These are phyloP conservation scores for Blomia tropicalis DNA, from an alignment of 2,888 invertebrate species.

Conservation along the genomic window DNA sequence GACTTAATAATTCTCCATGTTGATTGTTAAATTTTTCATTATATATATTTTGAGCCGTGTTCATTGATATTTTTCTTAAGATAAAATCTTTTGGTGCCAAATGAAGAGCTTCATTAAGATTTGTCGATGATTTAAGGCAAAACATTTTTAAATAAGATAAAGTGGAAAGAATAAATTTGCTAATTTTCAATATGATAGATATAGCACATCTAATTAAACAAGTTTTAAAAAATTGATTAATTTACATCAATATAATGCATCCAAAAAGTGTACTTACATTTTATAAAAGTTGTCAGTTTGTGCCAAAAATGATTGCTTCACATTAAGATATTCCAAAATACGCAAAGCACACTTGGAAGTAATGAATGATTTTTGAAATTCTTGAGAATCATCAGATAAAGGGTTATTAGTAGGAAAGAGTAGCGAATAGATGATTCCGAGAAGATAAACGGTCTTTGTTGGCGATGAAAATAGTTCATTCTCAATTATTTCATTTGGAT, in stretches of 20 bases:
- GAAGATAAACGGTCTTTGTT: constrained; percentile 53
- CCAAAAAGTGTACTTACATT: constrained; percentile 36
- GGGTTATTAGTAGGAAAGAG: constrained; percentile 67
- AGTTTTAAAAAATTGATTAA: constrained; percentile 18
- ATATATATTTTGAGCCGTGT: background rate
- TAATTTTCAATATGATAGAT: constrained; percentile 66
- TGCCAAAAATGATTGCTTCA: constrained; percentile 40
- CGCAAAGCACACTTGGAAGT: constrained; percentile 50
- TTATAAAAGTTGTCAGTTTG: constrained; percentile 59
- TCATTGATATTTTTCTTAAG: background rate
- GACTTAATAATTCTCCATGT: background rate
- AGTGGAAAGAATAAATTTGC: constrained; percentile 71
- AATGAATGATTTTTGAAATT: constrained; percentile 53
- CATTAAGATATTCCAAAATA: constrained; percentile 35
- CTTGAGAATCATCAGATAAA: constrained; percentile 50
- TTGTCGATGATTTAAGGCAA: background rate
- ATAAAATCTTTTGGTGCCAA: constrained; percentile 1
- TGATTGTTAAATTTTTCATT: background rate
- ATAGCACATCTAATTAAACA: constrained; percentile 54
- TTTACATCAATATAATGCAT: background rate
- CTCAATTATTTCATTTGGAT: too few species aligned
- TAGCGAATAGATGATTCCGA: constrained; percentile 69
- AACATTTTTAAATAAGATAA: constrained; percentile 1
- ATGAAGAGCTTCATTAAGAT: background rate
- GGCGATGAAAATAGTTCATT: constrained; percentile 41